A percentile compares a stretch with the other conserved stretches of the same genome.
phyloP scores from a whole-genome alignment of 2,797 vertebrate genomes.

The Sardinella longiceps region DNA sequence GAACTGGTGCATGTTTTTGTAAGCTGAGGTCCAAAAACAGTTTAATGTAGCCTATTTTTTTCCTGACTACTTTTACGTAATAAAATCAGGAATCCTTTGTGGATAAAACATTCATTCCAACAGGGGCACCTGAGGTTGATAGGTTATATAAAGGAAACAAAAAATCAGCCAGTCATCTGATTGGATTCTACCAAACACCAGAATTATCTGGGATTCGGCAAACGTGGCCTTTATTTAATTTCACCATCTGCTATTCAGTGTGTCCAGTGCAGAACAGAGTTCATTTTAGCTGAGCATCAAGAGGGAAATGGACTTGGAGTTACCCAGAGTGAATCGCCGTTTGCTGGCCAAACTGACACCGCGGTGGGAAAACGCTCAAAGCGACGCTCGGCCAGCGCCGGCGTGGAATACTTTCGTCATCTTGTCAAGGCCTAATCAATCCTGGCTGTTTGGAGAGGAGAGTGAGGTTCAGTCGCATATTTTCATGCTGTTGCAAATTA shows the following conservation, averaged over 20 bases:
- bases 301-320: neutral
- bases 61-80: neutral
- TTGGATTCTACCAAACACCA: neutral
- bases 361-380: neutral
- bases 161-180: neutral
- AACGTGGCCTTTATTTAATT: slow-evolving; percentile 1
- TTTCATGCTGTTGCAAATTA: slow-evolving; percentile 13
- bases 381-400: neutral
- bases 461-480: neutral
- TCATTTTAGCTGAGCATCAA: neutral
- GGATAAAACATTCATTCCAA: neutral
- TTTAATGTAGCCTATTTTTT: neutral
- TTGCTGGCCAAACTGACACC: neutral
- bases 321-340: neutral
- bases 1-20: neutral
- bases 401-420: neutral
- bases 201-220: neutral
- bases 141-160: neutral
- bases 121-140: neutral
- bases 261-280: neutral
- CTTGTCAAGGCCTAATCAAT: neutral
- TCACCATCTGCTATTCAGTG: neutral
- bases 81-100: neutral
- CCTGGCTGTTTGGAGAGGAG: neutral
- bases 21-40: slow-evolving; percentile 1